These are phyloP conservation scores for Acrobasis repandana DNA, from an alignment of 2,888 invertebrate genomes.

Conservation along the genomic window DNA sequence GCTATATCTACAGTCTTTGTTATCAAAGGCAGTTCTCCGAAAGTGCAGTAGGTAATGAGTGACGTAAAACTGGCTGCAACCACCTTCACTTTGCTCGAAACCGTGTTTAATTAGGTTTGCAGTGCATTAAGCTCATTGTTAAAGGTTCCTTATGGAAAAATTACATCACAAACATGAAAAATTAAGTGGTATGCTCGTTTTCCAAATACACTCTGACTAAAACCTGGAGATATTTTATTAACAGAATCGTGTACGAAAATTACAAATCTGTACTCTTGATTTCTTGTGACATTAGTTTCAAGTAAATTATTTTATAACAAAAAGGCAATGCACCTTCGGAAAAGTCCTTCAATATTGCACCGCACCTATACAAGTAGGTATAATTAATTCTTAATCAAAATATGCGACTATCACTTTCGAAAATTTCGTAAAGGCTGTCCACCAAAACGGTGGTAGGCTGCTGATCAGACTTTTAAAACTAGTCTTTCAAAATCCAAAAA, in stretches of 20 bases:
- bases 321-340: neutral
- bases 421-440: conserved; percentile 15
- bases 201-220: no score
- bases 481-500: conserved; percentile 9
- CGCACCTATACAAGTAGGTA: neutral
- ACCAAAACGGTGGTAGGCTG: conserved; percentile 11
- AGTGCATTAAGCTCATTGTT: neutral
- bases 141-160: conserved; percentile 4
- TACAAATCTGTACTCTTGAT: no score
- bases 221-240: no score
- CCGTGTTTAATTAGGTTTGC: conserved; percentile 8
- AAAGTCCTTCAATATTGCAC: neutral
- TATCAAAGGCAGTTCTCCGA: conserved; percentile 30
- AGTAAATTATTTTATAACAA: no score
- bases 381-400: neutral
- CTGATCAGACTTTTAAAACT: conserved; percentile 8
- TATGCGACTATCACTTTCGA: conserved; percentile 10
- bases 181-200: no score
- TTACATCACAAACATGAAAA: neutral
- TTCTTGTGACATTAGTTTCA: no score
- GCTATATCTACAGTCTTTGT: no score
- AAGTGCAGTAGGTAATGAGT: conserved; percentile 38
- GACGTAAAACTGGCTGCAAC: conserved; percentile 34
- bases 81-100: conserved; percentile 40
- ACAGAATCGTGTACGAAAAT: no score